Conservation (phyloP, 1,140 invertebrate species). For the Maconellicoccus hirsutus region DNA sequence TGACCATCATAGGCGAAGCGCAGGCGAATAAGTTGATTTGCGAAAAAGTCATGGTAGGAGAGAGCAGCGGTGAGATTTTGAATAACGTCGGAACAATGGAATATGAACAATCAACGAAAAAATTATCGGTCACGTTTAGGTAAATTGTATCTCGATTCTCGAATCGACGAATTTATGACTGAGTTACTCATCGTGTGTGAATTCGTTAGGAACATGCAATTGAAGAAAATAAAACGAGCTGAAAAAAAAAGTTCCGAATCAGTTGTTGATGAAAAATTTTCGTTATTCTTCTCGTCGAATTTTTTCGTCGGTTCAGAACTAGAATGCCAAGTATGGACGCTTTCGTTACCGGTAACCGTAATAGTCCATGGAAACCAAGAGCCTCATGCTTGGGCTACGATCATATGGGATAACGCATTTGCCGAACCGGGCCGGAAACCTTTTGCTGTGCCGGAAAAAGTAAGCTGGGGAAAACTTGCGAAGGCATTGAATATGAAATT, state of each 20-base stretch:
- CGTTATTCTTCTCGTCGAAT: conserved; percentile 82
- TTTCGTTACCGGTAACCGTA: conserved; percentile 94
- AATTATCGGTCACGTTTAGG: conserved; percentile 72
- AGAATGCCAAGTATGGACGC: conserved; percentile 60
- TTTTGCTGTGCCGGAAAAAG: conserved; percentile 81
- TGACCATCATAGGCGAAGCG: conserved; percentile 73
- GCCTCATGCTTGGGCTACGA: conserved; percentile 91
- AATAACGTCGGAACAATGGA: conserved; percentile 93
- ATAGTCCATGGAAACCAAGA: conserved; percentile 97
- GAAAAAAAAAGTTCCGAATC: conserved; percentile 88
- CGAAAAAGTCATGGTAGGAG: conserved; percentile 59
- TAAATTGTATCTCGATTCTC: too few relatives aligned
- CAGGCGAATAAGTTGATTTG: conserved; percentile 75
- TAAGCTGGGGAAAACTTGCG: conserved; percentile 72
- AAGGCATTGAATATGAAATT: conserved; percentile 86
- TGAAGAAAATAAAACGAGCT: conserved; percentile 87
- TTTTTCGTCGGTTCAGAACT: conserved; percentile 79
- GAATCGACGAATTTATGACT: too few relatives aligned
- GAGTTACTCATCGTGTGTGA: conserved; percentile 32
- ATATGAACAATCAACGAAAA: conserved; percentile 63
- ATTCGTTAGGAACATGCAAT: conserved; percentile 86
- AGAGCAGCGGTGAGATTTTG: conserved; percentile 83
- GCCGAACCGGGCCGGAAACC: conserved; percentile 79
- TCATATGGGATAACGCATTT: conserved; percentile 97
- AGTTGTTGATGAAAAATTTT: conserved; percentile 97